Evolutionary conservation across 2,113 vertebrate genomes (phyloP), one percentile per base, ranked within the genome.

Genomic region (Hoplias malabaricus): DNA sequence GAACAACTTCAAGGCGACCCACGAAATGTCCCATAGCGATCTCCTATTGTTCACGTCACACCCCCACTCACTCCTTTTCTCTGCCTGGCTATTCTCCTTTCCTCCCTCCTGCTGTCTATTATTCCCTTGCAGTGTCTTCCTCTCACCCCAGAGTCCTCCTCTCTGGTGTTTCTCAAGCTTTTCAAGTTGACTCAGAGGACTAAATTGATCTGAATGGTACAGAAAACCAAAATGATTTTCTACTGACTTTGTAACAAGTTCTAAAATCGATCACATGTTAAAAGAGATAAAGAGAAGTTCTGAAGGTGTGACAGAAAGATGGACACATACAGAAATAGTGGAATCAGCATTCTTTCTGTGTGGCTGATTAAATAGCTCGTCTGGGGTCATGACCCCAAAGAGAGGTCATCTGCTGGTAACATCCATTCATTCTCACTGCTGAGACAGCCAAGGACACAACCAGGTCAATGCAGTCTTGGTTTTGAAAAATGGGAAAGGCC

Each of bases 1-100:
- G 79, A 88, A 88, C 87, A 86, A 91, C 92, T 91, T 92, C 90
- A 92, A 91, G 90, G 89, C 72, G 25, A 84, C 81, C 83, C 83
- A 72, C 78, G 82, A 89, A 82, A 23, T 77, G 72, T 83, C 40
- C 69, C 82, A 84, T 71, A 87, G 82, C 82, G 78, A 77, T 84
- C 73, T 81, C 19, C 27, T 10, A 27, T 85, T 89, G 75, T 84
- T 84, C 79, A 69, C 40, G 31, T 74, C 79, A 53, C 46, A 78
- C 73, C 73, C 72, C 72, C 36, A 63, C 62, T 77, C 67, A 50
- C 59, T 79, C 46, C 40, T 59, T 85, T 85, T 83, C 79, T 83
- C 84, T 53, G 40, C 19, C 29, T 68, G 69, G 69, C 42, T 75
- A 71, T 74, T 71, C 72, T 43, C 67, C 16, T 54, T 38, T 8